A percentile compares a stretch with the other conserved stretches of the same genome.
These are phyloP conservation scores for Leucophenga maculata DNA, from an alignment of 2,888 invertebrate genomes.

Conservation along the genomic window DNA sequence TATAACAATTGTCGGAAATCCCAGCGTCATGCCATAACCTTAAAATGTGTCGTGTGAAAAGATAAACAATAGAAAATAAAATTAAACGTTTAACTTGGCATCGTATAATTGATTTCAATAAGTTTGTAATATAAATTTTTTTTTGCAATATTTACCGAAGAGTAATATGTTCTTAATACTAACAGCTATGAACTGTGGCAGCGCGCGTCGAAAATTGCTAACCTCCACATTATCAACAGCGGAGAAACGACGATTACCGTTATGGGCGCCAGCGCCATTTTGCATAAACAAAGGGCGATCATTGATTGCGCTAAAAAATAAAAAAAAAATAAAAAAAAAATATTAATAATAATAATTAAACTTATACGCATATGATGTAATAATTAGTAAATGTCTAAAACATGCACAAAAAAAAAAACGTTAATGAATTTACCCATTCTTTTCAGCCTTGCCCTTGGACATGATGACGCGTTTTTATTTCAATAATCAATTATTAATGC, in stretches of 20 bases:
- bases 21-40: constrained; percentile 86
- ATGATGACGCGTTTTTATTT: constrained; percentile 42
- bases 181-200: constrained; percentile 85
- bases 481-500: neutral
- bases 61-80: neutral
- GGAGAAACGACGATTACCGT: constrained; percentile 47
- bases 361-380: constrained; percentile 25
- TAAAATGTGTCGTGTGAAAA: neutral
- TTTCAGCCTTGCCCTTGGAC: constrained; percentile 54
- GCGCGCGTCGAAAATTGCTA: constrained; percentile 75
- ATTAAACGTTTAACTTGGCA: neutral
- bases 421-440: constrained; percentile 52
- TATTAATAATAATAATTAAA: constrained; percentile 15
- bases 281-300: constrained; percentile 69
- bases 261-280: constrained; percentile 53
- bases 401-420: neutral
- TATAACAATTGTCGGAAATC: constrained; percentile 86
- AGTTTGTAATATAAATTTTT: constrained; percentile 1
- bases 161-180: constrained; percentile 85
- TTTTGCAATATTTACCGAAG: constrained; percentile 74
- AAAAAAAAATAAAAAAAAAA: constrained; percentile 25
- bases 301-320: constrained; percentile 58
- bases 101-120: neutral
- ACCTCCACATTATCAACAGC: constrained; percentile 58
- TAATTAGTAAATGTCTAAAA: constrained; percentile 19